Percentiles rank a stretch among this genome's conserved stretches.
Conservation (phyloP, 2,888 invertebrate species). For the Pandemis heparana region DNA sequence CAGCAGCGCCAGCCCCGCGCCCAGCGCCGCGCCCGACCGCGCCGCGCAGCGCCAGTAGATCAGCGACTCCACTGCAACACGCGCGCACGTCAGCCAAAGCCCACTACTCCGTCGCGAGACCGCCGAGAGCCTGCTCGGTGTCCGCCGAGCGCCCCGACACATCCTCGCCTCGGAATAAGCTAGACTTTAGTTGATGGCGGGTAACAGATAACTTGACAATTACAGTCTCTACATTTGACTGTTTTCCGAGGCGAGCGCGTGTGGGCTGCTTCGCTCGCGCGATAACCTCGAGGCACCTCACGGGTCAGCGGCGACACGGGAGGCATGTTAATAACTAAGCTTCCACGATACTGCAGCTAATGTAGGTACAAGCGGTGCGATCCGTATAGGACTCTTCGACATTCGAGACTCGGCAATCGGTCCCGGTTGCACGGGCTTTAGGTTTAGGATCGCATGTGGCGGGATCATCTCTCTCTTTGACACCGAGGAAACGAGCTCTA, state of each 20-base stretch:
- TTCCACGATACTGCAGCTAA: background rate
- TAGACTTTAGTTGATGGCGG: background rate
- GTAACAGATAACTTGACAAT: background rate
- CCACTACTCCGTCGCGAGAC: background rate
- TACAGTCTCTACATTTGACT: background rate
- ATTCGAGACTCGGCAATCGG: background rate
- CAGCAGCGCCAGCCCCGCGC: slow-evolving; percentile 94
- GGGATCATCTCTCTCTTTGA: background rate
- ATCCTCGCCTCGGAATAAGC: background rate
- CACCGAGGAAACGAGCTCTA: background rate
- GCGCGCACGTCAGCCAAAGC: slow-evolving; percentile 10
- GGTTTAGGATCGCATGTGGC: background rate
- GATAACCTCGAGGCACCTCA: background rate
- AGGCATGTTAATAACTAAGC: slow-evolving; percentile 30
- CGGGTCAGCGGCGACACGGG: slow-evolving; percentile 9
- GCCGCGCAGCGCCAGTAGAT: slow-evolving; percentile 99
- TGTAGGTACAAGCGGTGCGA: slow-evolving; percentile 1
- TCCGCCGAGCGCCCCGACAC: background rate
- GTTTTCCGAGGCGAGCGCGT: background rate
- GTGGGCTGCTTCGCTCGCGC: background rate
- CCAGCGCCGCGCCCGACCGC: slow-evolving; percentile 97
- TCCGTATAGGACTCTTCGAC: background rate
- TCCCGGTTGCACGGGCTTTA: slow-evolving; percentile 1
- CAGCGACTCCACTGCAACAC: slow-evolving; percentile 94
- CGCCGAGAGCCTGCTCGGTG: background rate